Evolutionary conservation across 2,888 invertebrate species (phyloP), one percentile per base, ranked within the genome.

Genomic region (Neoitamus cyanurus): DNA sequence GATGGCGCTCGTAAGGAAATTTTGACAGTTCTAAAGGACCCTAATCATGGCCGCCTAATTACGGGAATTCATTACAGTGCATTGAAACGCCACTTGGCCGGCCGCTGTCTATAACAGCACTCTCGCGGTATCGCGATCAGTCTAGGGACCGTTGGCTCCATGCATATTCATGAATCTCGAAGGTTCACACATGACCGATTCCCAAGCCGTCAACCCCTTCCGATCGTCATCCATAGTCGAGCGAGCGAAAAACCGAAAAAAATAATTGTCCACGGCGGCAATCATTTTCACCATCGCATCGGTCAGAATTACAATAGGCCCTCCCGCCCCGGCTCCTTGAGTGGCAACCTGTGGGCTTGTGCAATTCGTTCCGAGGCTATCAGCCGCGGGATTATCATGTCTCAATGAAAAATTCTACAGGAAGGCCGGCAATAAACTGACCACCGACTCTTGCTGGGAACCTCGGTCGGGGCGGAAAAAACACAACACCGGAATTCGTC

Each of bases 121-220:
- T 77, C n/a, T 28, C 31, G 34, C 42, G 77, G 28, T 77, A 77
- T 77, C 77, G 77, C 42, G 77, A 77, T 77, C 42, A 77, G 46
- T 77, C 77, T 15, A 83, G 70, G 42, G 72, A 83, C 83, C 83
- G 83, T 83, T 83, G 70, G 15, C 15, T 42, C 15, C 9, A 46
- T 83, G 83, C 42, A 83, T 83, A 83, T 83, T 83, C 83, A 83
- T 83, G 70, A 83, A 83, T 83, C 83, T 83, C 42, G 20, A 2
- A 30, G 58, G 37, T 83, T 83, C 83, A 83, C 83, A 83, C 83
- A 46, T 83, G 69, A 83, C 68, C 37, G 37, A 68, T 69, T 36
- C 69, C 9, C n/a, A 69, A 70, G 20, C 69, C 68, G 36, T 83
- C 82, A 83, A 69, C 80, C 37, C 69, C 69, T 69, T 69, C 37